phyloP scores from a whole-genome alignment of 1,140 invertebrate species.

The Drosophila ironensis region DNA sequence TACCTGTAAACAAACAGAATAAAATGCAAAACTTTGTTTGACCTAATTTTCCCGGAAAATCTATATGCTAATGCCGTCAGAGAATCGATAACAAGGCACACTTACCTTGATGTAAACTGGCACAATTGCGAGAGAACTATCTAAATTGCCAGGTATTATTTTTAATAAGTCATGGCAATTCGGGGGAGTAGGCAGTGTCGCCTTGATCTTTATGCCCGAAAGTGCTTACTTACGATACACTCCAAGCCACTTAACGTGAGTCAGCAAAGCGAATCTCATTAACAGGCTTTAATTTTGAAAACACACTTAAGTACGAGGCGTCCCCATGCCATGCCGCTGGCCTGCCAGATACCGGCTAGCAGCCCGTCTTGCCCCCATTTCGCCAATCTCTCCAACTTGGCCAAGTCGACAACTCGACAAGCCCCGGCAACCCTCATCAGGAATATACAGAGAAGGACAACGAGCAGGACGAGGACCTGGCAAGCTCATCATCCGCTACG shows the following conservation, averaged over 20 bases:
- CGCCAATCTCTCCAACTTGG: background rate
- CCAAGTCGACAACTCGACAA: constrained; percentile 46
- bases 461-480: background rate
- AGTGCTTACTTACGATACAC: constrained; percentile 76
- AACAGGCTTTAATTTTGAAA: constrained; percentile 79
- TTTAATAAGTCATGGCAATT: constrained; percentile 60
- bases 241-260: constrained; percentile 78
- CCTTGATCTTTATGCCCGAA: constrained; percentile 48
- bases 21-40: no score
- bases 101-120: background rate
- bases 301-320: constrained; percentile 69
- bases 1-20: no score
- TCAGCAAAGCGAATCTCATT: constrained; percentile 79
- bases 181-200: constrained; percentile 5
- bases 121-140: constrained; percentile 11
- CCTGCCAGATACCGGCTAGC: background rate
- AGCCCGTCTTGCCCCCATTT: background rate
- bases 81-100: background rate
- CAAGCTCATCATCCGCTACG: constrained; percentile 50
- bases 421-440: constrained; percentile 44
- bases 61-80: background rate
- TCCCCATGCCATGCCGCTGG: background rate
- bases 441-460: constrained; percentile 16
- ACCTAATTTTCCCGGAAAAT: background rate
- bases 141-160: constrained; percentile 61